Base-by-base conservation (phyloP, 2,113 vertebrate species). In the Notarius quadriscutis region DNA sequence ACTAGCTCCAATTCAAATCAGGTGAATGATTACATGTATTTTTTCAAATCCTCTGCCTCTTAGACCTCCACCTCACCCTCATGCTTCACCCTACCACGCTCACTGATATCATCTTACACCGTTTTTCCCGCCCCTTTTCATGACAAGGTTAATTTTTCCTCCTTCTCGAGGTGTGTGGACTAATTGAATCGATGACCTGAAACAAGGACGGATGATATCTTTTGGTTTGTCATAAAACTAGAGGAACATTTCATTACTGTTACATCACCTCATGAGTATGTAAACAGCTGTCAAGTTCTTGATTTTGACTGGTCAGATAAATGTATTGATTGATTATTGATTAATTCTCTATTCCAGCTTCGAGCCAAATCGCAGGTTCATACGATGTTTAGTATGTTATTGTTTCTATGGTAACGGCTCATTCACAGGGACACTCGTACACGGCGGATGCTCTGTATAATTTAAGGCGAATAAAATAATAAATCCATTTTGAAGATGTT, bases 1-100 rank as follows among this genome's bases (percentile, higher is more conserved):
- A 94, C 6, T 96, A 96, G 96, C 95, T 95, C 97, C 97, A 98
- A 99, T 99, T 98, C 97, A 97, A 99, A 99, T 99, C 97, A 98
- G 97, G 97, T 98, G 97, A 97, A 97, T 97, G 97, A 97, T 41
- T 97, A 99, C 97, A 96, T 95, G 95, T 96, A 94, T 91, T 92
- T 89, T 94, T 95, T 89, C 93, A 88, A 89, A 91, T 91, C 87
- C 91, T 95, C 91, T 90, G 93, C 96, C 94, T 96, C 94, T 93
- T 95, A 96, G 96, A 94, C 41, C 92, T 69, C 87, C 88, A 67
- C 87, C 78, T 11, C 92, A 91, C 94, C 95, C 94, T 93, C 77
- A 55, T 30, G 90, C 34, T 94, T 85, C 88, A 93, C 93, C 89
- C 85, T 87, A 27, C 51, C 55, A 18, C 57, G 80, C 93, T 92